phyloP scores from a whole-genome alignment of 2,888 invertebrate species.

The Pollenia labialis region DNA sequence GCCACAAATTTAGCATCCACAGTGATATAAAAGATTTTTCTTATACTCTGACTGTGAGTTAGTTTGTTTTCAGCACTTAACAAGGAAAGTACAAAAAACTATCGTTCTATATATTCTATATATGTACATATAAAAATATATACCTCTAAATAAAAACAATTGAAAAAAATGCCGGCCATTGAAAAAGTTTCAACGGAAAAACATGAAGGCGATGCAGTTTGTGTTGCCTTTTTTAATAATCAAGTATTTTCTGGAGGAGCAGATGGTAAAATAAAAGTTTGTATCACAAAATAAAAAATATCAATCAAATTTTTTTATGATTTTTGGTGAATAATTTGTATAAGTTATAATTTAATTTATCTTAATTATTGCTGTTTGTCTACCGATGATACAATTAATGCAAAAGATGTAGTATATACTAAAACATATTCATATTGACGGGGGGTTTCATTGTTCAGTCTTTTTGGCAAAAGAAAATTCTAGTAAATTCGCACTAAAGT shows the following conservation, averaged over 20 bases:
- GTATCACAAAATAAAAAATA: constrained; percentile 21
- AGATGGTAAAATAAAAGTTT: constrained; percentile 84
- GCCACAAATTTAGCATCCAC: neutral
- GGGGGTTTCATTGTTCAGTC: neutral
- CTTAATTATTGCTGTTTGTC: neutral
- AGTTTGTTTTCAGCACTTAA: constrained; percentile 49
- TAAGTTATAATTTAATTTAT: neutral
- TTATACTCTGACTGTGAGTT: neutral
- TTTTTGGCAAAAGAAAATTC: constrained; percentile 45
- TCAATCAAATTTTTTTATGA: neutral
- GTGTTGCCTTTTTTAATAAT: constrained; percentile 79
- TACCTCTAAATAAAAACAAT: neutral
- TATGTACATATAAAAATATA: neutral
- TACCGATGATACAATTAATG: neutral
- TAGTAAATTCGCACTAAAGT: constrained; percentile 35
- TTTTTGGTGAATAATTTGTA: neutral
- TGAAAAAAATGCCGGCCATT: constrained; percentile 76
- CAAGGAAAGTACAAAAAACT: constrained; percentile 28
- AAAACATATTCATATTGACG: constrained; percentile 2
- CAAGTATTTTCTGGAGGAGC: constrained; percentile 83
- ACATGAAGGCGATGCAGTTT: constrained; percentile 83
- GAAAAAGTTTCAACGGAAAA: constrained; percentile 80
- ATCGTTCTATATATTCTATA: too few species aligned
- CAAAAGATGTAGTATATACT: neutral
- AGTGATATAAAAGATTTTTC: neutral